Conservation (phyloP, 2,888 invertebrate species). For the Noctua comes region DNA sequence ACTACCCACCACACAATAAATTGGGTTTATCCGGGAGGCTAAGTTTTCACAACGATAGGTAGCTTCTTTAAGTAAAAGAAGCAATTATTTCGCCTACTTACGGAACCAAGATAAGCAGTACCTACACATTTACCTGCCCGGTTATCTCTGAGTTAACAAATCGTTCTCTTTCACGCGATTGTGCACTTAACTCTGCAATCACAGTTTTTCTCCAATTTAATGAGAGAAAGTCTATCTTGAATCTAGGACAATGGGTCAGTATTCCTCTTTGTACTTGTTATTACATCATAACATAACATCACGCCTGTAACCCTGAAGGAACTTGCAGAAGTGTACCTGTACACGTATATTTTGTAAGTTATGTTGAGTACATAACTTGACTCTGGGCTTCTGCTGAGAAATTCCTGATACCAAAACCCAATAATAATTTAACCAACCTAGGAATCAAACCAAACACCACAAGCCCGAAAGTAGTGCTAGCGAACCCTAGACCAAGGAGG, state of each 20-base stretch:
- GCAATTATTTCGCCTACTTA: slow-evolving; percentile 42
- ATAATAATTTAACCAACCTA: too few species aligned
- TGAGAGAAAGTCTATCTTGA: neutral
- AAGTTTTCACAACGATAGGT: neutral
- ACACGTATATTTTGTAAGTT: neutral
- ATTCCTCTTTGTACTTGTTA: neutral
- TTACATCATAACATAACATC: neutral
- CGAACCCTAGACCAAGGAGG: too few species aligned
- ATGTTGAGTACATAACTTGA: too few species aligned
- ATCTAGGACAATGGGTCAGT: neutral
- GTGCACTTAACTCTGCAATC: slow-evolving; percentile 31
- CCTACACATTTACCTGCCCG: slow-evolving; percentile 24
- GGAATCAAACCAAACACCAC: too few species aligned
- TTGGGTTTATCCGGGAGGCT: slow-evolving; percentile 15
- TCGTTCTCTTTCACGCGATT: slow-evolving; percentile 40
- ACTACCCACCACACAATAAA: slow-evolving; percentile 1
- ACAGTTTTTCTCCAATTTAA: slow-evolving; percentile 15
- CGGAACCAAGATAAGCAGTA: slow-evolving; percentile 39
- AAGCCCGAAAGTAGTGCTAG: too few species aligned
- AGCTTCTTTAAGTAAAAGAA: slow-evolving; percentile 43
- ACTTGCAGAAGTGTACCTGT: neutral
- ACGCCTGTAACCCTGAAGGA: neutral
- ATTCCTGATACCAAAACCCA: too few species aligned
- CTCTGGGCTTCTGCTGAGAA: too few species aligned
- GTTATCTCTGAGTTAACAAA: slow-evolving; percentile 40